Evolutionary conservation across 1,140 invertebrate genomes (phyloP), one percentile per base, ranked within the genome.

Genomic region (Penaeus vannamei): DNA sequence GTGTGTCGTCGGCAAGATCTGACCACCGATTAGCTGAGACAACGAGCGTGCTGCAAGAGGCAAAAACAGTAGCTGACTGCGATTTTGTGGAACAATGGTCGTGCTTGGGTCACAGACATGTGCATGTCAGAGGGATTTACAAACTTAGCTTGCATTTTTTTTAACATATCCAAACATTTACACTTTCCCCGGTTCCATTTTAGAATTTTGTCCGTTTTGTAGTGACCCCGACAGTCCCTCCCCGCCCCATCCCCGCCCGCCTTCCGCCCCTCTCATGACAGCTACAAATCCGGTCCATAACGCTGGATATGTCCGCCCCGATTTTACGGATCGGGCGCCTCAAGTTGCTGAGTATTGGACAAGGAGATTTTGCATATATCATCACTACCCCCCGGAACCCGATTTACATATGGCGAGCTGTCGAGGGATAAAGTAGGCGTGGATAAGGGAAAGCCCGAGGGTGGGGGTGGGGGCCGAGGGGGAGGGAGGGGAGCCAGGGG

Each of bases 281-380:
- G 77, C 76, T 42, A 86, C 85, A 81, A 80, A 86, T 86, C 42
- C 81, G 29, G 85, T 42, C 76, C 59, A 64, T 86, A 86, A 86
- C 59, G 77, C 85, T 32, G 77, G 80, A 82, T 87, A 76, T 87
- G 86, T 87, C 86, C 79, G 61, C 64, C 62, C 29, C 64, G 69
- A 79, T 84, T 89, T 84, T 89, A 89, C 87, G 69, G 83, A 89
- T 89, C 81, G 69, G 66, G 61, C 22, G 81, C 87, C 84, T 89
- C 82, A 84, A 89, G 42, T 84, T 77, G 87, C 82, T 69, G 87
- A 89, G 87, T 89, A 89, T 89, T 89, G 87, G 87, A 84, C 87
- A 69, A 89, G 87, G 69, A 84, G 87, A 84, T 89, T 89, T 89
- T 89, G 87, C 87, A 84, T 89, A 89, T 84, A 89, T 89, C 87